Evolutionary conservation across 2,888 invertebrate species (phyloP), one percentile per base, ranked within the genome.

Genomic region (Orgyia antiqua): DNA sequence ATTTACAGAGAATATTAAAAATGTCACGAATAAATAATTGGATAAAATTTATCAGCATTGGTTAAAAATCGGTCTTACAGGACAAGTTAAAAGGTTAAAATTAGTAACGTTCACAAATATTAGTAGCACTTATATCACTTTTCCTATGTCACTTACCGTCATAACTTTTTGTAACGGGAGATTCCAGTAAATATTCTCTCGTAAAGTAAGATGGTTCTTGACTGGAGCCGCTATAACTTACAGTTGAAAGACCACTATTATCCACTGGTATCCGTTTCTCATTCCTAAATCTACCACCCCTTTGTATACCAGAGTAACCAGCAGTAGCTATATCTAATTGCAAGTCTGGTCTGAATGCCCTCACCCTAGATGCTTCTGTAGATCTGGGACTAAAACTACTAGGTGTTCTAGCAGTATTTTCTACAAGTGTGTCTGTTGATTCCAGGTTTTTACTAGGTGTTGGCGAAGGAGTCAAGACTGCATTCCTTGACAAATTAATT

Each of bases 111-210:
- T n/a, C n/a, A n/a, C n/a, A n/a, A n/a, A n/a, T n/a, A n/a, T n/a
- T n/a, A n/a, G n/a, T n/a, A n/a, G n/a, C n/a, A n/a, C n/a, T n/a
- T n/a, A n/a, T n/a, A n/a, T n/a, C n/a, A n/a, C n/a, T n/a, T n/a
- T n/a, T n/a, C n/a, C n/a, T n/a, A n/a, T n/a, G n/a, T 12, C 10
- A 66, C 79, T 71, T 45, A 84, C 86, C 83, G 45, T 82, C 79
- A 51, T 79, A 83, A 15, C 77, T 74, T 38, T 78, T 84, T 10
- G 84, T 84, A 6, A 82, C 68, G 6, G 86, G 84, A 1, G 86
- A 82, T 38, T 83, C 84, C 52, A 86, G 45, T 13, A 84, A 62
- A 50, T 84, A 86, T 49, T 86, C 86, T 40, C 82, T 75, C 15
- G 86, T 86, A 51, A 76, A 83, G 48, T 72, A 71, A 17, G 77